Evolutionary conservation across 2,888 invertebrate genomes (phyloP), one percentile per base, ranked within the genome.

Genomic region (Diaphora mendica): DNA sequence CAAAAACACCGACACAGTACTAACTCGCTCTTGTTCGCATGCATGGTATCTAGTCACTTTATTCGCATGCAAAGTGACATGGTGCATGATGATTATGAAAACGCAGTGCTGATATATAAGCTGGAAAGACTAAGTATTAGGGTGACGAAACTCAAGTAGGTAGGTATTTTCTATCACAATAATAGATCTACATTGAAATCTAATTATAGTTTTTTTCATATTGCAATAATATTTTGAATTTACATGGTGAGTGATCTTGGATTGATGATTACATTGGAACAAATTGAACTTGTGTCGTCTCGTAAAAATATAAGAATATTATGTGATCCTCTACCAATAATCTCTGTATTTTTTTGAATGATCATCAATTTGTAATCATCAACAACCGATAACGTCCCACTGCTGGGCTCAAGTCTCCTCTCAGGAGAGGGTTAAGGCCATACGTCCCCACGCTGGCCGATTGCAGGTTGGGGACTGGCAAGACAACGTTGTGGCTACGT

Each of bases 71-170:
- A 73, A 68, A 62, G 67, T 78, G 73, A 75, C 69, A 71, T 64
- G 89, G 94, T 94, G 95, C 94, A 84, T 92, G 95, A 94, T 94
- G 95, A 95, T 95, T 92, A 94, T 91, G 91, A 84, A 91, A 92
- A 88, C 89, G 94, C 94, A 86, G 95, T 95, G 95, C 93, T 87
- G 77, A 74, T 81, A 77, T 81, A 70, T 83, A 87, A 85, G 85
- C 73, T 87, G 86, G 82, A 88, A 81, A 89, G 73, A 85, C 73
- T 85, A 77, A 86, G 78, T 81, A 76, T 70, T 17, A 79, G 51
- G 67, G 75, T 76, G 84, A 86, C 77, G 82, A 84, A 89, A 91
- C 91, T 90, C 88, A 88, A 89, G 70, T 71, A 62, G 48, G 48
- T 33, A 33, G 20, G 51, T 59, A n/a, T n/a, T 48, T 48, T 65